These are phyloP conservation scores for Formica selysi DNA, from an alignment of 1,140 invertebrate genomes.

Conservation along the genomic window DNA sequence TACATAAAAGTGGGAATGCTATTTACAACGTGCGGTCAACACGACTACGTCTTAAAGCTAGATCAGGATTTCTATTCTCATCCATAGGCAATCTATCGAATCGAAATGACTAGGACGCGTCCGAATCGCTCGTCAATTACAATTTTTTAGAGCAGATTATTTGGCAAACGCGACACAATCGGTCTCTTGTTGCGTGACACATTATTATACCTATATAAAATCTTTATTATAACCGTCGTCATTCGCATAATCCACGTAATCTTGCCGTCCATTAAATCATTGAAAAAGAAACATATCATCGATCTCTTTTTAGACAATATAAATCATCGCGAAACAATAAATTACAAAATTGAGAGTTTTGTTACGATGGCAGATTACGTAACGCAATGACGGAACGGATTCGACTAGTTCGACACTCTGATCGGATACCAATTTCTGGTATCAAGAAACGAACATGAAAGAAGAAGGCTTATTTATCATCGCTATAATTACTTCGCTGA, in stretches of 20 bases:
- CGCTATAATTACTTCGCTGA: constrained; percentile 23
- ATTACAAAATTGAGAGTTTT: not conserved
- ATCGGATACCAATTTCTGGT: constrained; percentile 67
- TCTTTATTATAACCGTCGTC: constrained; percentile 71
- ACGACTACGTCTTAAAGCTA: constrained; percentile 66
- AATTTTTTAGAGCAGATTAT: not conserved
- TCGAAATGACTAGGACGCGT: constrained; percentile 70
- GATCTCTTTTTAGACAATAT: not conserved
- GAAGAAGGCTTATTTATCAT: constrained; percentile 58
- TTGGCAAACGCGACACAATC: constrained; percentile 6
- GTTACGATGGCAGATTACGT: constrained; percentile 49
- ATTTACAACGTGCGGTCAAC: constrained; percentile 75
- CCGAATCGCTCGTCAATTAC: constrained; percentile 35
- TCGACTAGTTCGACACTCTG: constrained; percentile 84
- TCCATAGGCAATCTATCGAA: constrained; percentile 44
- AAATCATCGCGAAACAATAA: not conserved
- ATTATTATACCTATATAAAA: constrained; percentile 50
- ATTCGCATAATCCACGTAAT: constrained; percentile 57
- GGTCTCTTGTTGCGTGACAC: constrained; percentile 22
- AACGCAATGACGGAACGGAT: constrained; percentile 77
- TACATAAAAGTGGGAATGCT: constrained; percentile 77
- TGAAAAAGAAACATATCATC: not conserved
- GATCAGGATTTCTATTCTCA: constrained; percentile 42
- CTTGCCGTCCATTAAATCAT: constrained; percentile 2
- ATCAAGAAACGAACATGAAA: constrained; percentile 61